Evolutionary conservation across 2,797 vertebrate species (phyloP), one percentile per base, ranked within the genome.

Genomic region (Typhlichthys subterraneus): DNA sequence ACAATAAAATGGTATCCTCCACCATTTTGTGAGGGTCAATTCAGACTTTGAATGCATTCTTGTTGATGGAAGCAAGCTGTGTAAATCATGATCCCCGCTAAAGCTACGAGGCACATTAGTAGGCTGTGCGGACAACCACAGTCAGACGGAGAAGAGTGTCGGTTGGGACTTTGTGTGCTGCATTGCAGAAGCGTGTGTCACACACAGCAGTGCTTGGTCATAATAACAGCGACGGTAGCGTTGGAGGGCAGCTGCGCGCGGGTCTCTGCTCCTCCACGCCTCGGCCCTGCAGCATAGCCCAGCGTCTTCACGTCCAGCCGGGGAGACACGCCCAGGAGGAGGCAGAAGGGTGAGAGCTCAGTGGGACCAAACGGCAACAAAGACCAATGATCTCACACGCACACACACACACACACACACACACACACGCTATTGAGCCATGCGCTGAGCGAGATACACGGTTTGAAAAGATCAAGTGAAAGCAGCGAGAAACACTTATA

Each of bases 181-280:
- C 63, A 73, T 92, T 92, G 76, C 91, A 92, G 74, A 91, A 85
- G 12, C 86, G 69, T 0, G 83, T 87, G 67, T 85, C 33, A 11
- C 89, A 92, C 33, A 11, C 89, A 92, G 76, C 91, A 92, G 69
- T 83, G 69, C 70, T 84, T 91, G 69, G 82, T 92, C 89, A 92
- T 85, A 46, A 92, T 85, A 46, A 67, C 65, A 13, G 85, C 91
- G 51, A 90, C 2, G 11, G 78, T 88, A 6, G 65, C 77, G 75
- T 89, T 87, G 0, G 42, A 17, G 57, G 84, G 77, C 12, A 88
- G 56, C 52, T 83, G 72, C 60, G 85, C 75, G 0, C 19, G 65
- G 5, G 67, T 76, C 67, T 76, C 79, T 53, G 61, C 17, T 0
- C 66, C 45, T 0, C 23, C 91, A 92, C 57, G 87, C 82, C 15